These are phyloP conservation scores for Dione vanillae DNA, from an alignment of 2,888 invertebrate species.

Conservation along the genomic window DNA sequence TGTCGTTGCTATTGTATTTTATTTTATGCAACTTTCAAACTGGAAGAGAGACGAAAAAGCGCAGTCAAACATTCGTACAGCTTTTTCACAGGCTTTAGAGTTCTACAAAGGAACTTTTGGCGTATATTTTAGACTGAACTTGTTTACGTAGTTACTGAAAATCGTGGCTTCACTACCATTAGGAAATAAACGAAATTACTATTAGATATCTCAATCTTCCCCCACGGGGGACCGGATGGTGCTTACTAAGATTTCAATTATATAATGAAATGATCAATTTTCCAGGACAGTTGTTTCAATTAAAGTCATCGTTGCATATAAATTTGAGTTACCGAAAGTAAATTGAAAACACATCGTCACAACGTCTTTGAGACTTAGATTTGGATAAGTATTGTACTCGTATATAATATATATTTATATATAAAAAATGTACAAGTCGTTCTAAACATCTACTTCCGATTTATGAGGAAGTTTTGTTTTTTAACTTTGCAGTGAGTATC, in stretches of 20 bases:
- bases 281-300: slow-evolving; percentile 35
- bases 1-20: background rate
- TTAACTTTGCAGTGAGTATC: no score
- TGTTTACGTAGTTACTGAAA: background rate
- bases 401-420: background rate
- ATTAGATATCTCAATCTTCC: background rate
- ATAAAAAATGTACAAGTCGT: background rate
- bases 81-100: background rate
- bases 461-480: no score
- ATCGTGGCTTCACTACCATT: background rate
- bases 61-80: background rate
- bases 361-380: slow-evolving; percentile 13
- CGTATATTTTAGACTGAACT: background rate
- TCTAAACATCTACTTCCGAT: no score
- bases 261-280: slow-evolving; percentile 40
- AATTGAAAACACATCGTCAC: slow-evolving; percentile 31
- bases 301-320: slow-evolving; percentile 37
- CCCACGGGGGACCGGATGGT: no score
- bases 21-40: background rate
- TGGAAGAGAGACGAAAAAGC: background rate
- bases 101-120: background rate
- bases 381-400: background rate
- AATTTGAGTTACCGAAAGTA: slow-evolving; percentile 37
- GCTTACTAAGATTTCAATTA: background rate
- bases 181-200: background rate